A percentile compares a stretch with the other conserved stretches of the same genome.
Conservation (phyloP, 1,140 invertebrate genomes). For the Drosophila parvula region DNA sequence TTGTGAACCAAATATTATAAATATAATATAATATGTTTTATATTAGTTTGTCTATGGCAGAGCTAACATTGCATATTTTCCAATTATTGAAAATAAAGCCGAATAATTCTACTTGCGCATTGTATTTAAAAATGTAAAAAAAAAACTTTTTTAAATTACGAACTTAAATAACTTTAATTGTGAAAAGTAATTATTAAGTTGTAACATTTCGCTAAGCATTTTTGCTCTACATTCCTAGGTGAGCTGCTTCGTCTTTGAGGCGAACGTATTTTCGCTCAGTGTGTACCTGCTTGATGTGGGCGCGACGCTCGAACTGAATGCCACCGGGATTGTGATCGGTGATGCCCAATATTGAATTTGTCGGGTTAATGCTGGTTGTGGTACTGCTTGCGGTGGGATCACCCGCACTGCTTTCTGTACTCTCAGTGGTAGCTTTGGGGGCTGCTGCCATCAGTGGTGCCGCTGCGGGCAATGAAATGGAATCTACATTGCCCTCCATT, state of each 20-base stretch:
- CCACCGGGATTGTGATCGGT: conserved; percentile 78
- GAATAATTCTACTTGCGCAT: no score
- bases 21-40: neutral
- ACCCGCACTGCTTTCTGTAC: neutral
- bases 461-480: conserved; percentile 78
- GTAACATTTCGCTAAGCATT: neutral
- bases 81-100: no score
- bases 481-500: conserved; percentile 78
- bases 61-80: no score
- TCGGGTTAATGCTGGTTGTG: conserved; percentile 2
- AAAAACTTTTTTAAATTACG: no score
- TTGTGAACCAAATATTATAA: neutral
- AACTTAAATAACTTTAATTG: neutral
- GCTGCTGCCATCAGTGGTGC: conserved; percentile 19
- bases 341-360: conserved; percentile 51
- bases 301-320: conserved; percentile 78
- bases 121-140: no score
- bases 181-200: neutral
- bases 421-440: neutral
- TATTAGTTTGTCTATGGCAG: neutral
- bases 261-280: conserved; percentile 35
- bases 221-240: neutral
- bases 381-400: neutral
- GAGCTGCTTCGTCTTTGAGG: conserved; percentile 1
- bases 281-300: conserved; percentile 80